Conservation (phyloP, 2,113 vertebrate genomes). For the Malurus melanocephalus region DNA sequence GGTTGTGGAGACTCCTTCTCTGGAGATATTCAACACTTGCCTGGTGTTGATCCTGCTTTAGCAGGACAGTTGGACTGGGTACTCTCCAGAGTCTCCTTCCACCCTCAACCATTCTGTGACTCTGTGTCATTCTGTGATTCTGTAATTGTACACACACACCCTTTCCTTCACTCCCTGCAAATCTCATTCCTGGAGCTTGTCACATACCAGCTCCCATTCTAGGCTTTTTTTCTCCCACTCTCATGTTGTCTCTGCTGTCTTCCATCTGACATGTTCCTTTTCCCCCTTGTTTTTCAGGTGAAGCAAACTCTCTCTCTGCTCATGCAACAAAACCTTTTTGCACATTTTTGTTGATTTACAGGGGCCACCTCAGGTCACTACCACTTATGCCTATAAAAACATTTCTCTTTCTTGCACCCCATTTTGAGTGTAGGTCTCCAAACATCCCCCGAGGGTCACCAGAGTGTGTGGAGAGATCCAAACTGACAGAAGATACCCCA, state of each 20-base stretch:
- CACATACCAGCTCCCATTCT: not conserved
- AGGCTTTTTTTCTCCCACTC: not conserved
- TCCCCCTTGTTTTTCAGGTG: not conserved
- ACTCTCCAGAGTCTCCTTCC: not conserved
- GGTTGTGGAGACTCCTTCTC: not conserved
- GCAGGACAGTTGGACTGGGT: not conserved
- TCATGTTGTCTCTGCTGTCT: not conserved
- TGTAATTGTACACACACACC: not conserved
- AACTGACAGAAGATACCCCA: slow-evolving; percentile 4
- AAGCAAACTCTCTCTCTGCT: not conserved
- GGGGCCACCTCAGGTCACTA: slow-evolving; percentile 22
- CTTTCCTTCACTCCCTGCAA: not conserved
- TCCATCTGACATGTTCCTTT: not conserved
- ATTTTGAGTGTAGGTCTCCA: not conserved
- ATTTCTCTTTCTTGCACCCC: not conserved
- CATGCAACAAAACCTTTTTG: not conserved
- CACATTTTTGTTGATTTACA: slow-evolving; percentile 29
- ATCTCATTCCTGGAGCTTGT: not conserved
- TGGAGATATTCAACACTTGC: not conserved
- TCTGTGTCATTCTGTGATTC: not conserved
- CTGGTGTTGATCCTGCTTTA: not conserved
- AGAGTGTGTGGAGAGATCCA: not conserved
- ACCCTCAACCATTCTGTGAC: not conserved
- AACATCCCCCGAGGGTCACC: not conserved
- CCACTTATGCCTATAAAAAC: not conserved